Percentiles rank a stretch among this genome's conserved stretches.
Conservation (phyloP, 2,797 vertebrate genomes). For the Falco peregrinus region DNA sequence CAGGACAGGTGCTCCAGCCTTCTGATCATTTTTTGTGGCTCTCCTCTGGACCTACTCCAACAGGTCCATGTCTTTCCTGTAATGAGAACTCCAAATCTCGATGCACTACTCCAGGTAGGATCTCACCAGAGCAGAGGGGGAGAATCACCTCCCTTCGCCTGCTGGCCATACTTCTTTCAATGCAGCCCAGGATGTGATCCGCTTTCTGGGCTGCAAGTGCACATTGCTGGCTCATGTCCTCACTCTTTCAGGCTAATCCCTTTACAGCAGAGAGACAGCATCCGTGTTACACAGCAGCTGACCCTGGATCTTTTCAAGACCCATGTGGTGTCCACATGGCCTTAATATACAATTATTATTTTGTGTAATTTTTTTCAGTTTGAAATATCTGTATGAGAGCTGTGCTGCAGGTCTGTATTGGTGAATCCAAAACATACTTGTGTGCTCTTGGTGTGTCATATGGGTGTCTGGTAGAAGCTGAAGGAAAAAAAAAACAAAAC, state of each 20-base stretch:
- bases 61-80: background rate
- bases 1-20: too few relatives aligned
- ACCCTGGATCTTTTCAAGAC: background rate
- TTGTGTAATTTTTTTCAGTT: background rate
- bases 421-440: background rate
- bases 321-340: fast-evolving
- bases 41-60: background rate
- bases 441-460: background rate
- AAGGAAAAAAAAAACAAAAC: background rate
- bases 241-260: background rate
- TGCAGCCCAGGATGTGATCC: background rate
- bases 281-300: background rate
- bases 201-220: too few relatives aligned
- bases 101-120: too few relatives aligned
- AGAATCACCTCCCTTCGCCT: background rate
- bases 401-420: background rate
- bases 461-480: background rate
- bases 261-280: background rate
- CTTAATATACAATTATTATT: background rate
- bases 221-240: background rate
- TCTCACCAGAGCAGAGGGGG: background rate
- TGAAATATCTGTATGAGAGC: background rate
- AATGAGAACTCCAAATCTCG: background rate
- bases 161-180: too few relatives aligned
- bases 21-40: too few relatives aligned